phyloP scores from a whole-genome alignment of 2,113 vertebrate genomes.

The Ictidomys tridecemlineatus region DNA sequence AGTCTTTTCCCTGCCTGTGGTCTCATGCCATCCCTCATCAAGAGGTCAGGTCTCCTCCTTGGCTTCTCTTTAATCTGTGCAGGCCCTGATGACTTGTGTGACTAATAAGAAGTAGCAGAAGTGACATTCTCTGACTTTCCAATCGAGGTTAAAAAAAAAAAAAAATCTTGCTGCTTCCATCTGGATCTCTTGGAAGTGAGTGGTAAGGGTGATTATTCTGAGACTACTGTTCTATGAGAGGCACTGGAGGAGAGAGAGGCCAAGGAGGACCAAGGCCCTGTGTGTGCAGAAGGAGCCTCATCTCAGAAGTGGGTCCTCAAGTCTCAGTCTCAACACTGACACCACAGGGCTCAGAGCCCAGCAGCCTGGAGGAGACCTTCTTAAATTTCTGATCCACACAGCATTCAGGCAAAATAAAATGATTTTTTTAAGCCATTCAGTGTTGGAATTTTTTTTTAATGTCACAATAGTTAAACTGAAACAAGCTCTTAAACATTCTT shows the following conservation, averaged over 20 bases:
- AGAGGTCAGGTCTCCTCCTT: neutral
- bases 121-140: constrained; percentile 27
- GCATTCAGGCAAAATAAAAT: neutral
- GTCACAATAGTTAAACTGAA: neutral
- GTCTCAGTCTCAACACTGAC: neutral
- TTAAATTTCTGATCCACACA: constrained; percentile 14
- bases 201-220: neutral
- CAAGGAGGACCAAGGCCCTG: neutral
- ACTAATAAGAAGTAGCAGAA: neutral
- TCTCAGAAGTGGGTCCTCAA: neutral
- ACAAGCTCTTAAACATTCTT: constrained; percentile 2
- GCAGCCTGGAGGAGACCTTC: neutral
- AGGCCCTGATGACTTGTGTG: neutral
- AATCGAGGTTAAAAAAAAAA: constrained; percentile 23
- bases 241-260: neutral
- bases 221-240: neutral
- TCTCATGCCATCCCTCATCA: neutral
- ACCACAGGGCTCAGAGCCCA: neutral
- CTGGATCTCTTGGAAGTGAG: neutral
- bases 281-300: neutral
- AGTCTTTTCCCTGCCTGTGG: neutral
- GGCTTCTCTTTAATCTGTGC: neutral
- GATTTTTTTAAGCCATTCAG: neutral
- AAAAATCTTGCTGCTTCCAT: neutral
- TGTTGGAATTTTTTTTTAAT: neutral